These are phyloP conservation scores for Thripadectes ignobilis DNA, from an alignment of 2,797 vertebrate species.

Conservation along the genomic window DNA sequence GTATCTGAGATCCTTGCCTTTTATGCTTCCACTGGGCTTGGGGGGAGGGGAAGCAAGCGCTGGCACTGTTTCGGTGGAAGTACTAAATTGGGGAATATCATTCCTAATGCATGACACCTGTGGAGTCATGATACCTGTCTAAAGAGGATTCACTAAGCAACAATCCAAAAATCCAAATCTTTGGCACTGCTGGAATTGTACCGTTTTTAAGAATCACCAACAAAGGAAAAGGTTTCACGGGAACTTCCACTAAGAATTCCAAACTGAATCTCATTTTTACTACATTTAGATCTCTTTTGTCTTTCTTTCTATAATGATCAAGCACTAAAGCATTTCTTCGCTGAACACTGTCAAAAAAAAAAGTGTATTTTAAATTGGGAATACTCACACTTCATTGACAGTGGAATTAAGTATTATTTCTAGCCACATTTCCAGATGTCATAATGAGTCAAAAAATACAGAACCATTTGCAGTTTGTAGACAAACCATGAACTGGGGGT, in stretches of 20 bases:
- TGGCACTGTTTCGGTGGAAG: background rate
- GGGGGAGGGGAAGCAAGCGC: background rate
- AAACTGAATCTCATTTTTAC: background rate
- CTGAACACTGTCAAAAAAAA: background rate
- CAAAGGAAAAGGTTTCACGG: background rate
- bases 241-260: background rate
- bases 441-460: background rate
- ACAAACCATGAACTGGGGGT: background rate
- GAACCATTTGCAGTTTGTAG: background rate
- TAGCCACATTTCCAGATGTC: background rate
- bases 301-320: background rate
- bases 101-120: background rate
- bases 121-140: background rate
- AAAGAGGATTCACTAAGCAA: background rate
- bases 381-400: background rate
- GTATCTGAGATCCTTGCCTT: background rate
- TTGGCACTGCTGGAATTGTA: background rate
- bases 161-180: rapidly evolving
- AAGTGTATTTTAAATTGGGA: background rate
- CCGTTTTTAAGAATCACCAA: background rate
- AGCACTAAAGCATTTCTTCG: background rate
- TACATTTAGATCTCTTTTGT: background rate
- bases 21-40: background rate
- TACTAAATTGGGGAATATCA: background rate
- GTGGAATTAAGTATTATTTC: background rate